These are phyloP conservation scores for Psephotus haematonotus DNA, from an alignment of 2,113 vertebrate species.

Conservation along the genomic window DNA sequence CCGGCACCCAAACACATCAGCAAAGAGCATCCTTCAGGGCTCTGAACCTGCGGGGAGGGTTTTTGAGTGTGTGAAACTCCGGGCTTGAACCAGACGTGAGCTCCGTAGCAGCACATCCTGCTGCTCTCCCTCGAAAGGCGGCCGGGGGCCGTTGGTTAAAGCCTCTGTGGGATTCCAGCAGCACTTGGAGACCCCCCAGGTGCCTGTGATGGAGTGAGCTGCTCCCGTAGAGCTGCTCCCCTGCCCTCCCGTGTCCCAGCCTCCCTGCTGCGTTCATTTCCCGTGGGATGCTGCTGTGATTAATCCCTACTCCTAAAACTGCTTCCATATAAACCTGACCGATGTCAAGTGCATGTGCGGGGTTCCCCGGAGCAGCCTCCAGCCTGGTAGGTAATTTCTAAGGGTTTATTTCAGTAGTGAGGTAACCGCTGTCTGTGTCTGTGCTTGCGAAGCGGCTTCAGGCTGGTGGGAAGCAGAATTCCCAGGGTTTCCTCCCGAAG, in stretches of 20 bases:
- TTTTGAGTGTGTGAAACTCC: fast-evolving
- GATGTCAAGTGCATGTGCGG: fast-evolving
- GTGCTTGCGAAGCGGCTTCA: neutral
- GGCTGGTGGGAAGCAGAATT: neutral
- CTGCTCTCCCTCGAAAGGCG: neutral
- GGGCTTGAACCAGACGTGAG: neutral
- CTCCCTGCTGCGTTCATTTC: neutral
- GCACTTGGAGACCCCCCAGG: neutral
- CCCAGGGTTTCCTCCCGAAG: fast-evolving
- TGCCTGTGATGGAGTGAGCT: neutral
- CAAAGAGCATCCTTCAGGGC: neutral
- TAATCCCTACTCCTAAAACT: neutral
- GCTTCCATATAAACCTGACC: fast-evolving
- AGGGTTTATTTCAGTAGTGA: neutral
- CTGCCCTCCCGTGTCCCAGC: fast-evolving
- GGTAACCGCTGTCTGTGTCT: fast-evolving
- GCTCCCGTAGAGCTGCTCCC: neutral
- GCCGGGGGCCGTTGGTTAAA: fast-evolving
- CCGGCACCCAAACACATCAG: neutral
- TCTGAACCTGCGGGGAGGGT: neutral
- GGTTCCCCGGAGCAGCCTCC: neutral
- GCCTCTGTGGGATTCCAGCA: neutral
- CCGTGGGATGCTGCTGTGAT: neutral
- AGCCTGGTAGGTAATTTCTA: fast-evolving
- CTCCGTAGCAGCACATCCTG: fast-evolving